These are phyloP conservation scores for Sarcophaga peregrina DNA, from an alignment of 1,140 invertebrate genomes.

Conservation along the genomic window DNA sequence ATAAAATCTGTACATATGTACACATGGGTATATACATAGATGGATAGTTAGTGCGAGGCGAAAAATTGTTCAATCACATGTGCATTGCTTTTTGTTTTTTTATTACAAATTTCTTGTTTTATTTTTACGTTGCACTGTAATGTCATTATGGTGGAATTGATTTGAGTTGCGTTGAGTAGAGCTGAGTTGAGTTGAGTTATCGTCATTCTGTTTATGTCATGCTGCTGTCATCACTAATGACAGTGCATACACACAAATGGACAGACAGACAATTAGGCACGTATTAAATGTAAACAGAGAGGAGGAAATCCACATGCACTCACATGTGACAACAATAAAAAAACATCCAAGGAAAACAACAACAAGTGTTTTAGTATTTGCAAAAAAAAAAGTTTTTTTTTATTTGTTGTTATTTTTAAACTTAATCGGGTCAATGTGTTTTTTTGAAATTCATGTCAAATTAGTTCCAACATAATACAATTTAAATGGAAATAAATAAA, in stretches of 20 bases:
- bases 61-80: no score
- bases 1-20: no score
- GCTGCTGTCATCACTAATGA: constrained; percentile 5
- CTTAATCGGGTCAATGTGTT: constrained; percentile 12
- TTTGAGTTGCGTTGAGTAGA: background rate
- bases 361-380: background rate
- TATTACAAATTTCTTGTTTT: background rate
- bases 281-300: background rate
- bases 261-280: background rate
- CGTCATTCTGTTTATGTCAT: background rate
- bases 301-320: background rate
- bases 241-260: background rate
- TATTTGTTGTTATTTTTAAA: background rate
- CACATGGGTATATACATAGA: no score
- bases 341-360: background rate
- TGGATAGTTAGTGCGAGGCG: no score
- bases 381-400: background rate
- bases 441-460: constrained; percentile 16
- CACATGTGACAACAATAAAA: background rate
- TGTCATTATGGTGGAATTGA: background rate
- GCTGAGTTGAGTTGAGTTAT: background rate
- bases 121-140: background rate
- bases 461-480: background rate
- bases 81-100: background rate
- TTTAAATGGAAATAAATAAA: no score